These are phyloP conservation scores for Catocala nupta DNA, from an alignment of 2,888 invertebrate genomes.

Conservation along the genomic window DNA sequence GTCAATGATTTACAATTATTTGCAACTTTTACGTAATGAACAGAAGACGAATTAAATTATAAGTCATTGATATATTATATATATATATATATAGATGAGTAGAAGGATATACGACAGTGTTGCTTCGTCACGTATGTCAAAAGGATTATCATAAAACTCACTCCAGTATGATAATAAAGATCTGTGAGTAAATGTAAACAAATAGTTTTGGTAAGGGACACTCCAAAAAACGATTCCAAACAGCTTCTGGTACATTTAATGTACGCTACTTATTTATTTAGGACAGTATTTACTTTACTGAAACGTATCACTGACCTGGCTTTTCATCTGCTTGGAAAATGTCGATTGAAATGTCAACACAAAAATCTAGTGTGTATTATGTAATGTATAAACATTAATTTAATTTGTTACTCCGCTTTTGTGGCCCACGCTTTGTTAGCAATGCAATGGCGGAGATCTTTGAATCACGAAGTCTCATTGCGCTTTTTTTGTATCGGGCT, in stretches of 20 bases:
- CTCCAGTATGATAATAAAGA: constrained; percentile 6
- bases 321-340: constrained; percentile 22
- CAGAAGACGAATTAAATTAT: too few species aligned
- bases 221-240: constrained; percentile 29
- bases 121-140: too few species aligned
- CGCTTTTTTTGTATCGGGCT: too few species aligned
- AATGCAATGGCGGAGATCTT: constrained; percentile 10
- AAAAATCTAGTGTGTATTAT: constrained; percentile 13
- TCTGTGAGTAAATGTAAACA: constrained; percentile 24
- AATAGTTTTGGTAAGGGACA: constrained; percentile 35
- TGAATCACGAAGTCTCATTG: too few species aligned
- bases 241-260: constrained; percentile 33
- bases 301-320: constrained; percentile 37
- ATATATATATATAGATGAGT: too few species aligned
- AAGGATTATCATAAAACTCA: background rate
- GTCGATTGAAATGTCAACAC: constrained; percentile 22
- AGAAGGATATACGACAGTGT: too few species aligned
- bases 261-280: constrained; percentile 42
- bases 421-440: constrained; percentile 6
- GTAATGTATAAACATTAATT: constrained; percentile 11
- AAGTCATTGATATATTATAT: too few species aligned
- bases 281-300: constrained; percentile 38
- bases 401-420: constrained; percentile 4
- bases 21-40: too few species aligned
- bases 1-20: too few species aligned